phyloP scores from a whole-genome alignment of 2,888 invertebrate species.

The Malthinus seriepunctatus region DNA sequence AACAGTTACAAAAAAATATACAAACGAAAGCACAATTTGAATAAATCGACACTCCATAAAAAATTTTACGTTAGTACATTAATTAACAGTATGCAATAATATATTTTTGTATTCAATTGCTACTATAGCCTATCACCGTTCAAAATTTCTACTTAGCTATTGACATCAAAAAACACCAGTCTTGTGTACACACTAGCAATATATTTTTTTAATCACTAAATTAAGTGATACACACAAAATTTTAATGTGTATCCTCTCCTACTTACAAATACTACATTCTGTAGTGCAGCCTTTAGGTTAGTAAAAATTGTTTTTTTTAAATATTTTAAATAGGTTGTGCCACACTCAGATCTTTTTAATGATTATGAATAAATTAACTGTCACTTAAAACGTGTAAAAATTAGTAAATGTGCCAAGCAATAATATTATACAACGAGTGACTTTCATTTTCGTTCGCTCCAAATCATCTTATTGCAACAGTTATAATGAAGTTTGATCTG shows the following conservation, averaged over 20 bases:
- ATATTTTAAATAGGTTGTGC: constrained; percentile 40
- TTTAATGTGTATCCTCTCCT: not conserved
- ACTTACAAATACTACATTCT: constrained; percentile 32
- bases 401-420: constrained; percentile 8
- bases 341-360: constrained; percentile 35
- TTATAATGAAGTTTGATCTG: no score
- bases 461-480: no score
- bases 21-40: constrained; percentile 26
- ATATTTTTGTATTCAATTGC: constrained; percentile 36
- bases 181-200: constrained; percentile 53
- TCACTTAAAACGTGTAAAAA: not conserved
- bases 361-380: constrained; percentile 10
- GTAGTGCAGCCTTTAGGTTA: constrained; percentile 53
- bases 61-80: constrained; percentile 46
- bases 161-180: constrained; percentile 55
- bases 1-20: constrained; percentile 22
- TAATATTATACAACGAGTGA: not conserved
- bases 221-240: constrained; percentile 1
- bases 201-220: constrained; percentile 38
- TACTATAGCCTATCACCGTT: constrained; percentile 51
- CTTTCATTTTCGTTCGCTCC: no score
- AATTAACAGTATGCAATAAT: constrained; percentile 40
- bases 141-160: constrained; percentile 49
- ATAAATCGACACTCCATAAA: constrained; percentile 45
- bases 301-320: constrained; percentile 37